Conservation (phyloP, 2,888 invertebrate genomes). For the Drosophila leonis region DNA sequence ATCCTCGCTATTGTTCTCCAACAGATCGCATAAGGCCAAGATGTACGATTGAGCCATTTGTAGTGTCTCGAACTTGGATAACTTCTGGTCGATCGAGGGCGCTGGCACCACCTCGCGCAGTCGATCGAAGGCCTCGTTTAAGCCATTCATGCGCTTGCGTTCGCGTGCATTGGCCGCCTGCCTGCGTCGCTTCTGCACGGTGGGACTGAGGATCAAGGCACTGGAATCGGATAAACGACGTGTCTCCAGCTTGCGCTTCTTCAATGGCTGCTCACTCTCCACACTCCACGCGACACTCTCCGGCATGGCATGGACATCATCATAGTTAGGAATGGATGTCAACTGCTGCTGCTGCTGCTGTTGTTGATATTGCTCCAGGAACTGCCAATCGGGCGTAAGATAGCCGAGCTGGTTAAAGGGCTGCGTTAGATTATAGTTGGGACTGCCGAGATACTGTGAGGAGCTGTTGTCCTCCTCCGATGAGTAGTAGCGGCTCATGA, state of each 20-base stretch:
- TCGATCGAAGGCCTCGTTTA: slow-evolving; percentile 91
- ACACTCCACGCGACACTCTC: not conserved
- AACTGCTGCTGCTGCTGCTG: not conserved
- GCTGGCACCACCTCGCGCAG: slow-evolving; percentile 91
- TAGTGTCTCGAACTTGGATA: slow-evolving; percentile 92
- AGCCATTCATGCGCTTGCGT: slow-evolving; percentile 90
- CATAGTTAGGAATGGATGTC: slow-evolving; percentile 6
- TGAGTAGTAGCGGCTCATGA: slow-evolving; percentile 76
- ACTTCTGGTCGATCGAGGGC: slow-evolving; percentile 89
- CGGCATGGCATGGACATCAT: not conserved
- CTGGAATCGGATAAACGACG: slow-evolving; percentile 17
- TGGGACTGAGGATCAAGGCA: slow-evolving; percentile 86
- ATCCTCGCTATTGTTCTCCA: slow-evolving; percentile 84
- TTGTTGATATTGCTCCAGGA: slow-evolving; percentile 28
- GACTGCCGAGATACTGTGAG: slow-evolving; percentile 82
- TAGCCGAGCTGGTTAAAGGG: slow-evolving; percentile 40
- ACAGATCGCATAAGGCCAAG: slow-evolving; percentile 88
- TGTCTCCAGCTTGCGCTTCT: slow-evolving; percentile 30
- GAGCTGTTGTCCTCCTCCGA: slow-evolving; percentile 84
- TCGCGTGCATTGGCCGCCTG: slow-evolving; percentile 91
- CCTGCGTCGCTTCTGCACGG: slow-evolving; percentile 87
- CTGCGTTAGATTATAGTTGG: slow-evolving; percentile 64
- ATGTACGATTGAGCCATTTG: slow-evolving; percentile 94
- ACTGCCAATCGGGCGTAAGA: slow-evolving; percentile 69
- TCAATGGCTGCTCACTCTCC: slow-evolving; percentile 21